These are phyloP conservation scores for Melanotaenia pygmaea DNA, from an alignment of 2,797 vertebrate genomes.

Conservation along the genomic window DNA sequence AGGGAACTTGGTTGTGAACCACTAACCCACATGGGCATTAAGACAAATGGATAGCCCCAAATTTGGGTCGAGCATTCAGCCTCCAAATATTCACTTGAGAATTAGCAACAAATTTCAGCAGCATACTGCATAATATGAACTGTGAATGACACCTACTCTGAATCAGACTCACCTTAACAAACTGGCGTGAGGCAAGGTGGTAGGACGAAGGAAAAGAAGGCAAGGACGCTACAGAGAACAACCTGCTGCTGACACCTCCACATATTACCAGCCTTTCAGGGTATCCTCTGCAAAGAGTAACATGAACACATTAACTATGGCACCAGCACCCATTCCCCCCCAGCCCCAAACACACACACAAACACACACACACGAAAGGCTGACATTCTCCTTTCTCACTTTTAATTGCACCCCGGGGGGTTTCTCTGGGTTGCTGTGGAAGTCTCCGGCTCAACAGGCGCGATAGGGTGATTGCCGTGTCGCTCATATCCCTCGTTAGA, in stretches of 20 bases:
- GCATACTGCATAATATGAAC: constrained; percentile 16
- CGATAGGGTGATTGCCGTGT: constrained; percentile 71
- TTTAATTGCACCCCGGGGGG: constrained; percentile 83
- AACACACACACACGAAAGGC: constrained; percentile 14
- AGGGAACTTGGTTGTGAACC: constrained; percentile 53
- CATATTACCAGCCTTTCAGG: constrained; percentile 74
- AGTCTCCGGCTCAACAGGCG: constrained; percentile 71
- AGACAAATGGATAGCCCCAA: constrained; percentile 59
- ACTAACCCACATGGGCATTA: constrained; percentile 67
- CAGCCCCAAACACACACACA: constrained; percentile 25
- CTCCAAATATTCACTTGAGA: constrained; percentile 45
- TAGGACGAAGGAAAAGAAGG: constrained; percentile 1
- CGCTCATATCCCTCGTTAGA: constrained; percentile 74
- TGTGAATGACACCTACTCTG: constrained; percentile 37
- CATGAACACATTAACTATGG: constrained; percentile 70
- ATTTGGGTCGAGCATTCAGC: constrained; percentile 58
- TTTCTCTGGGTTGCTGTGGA: constrained; percentile 71
- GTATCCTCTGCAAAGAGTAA: constrained; percentile 71
- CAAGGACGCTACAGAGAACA: constrained; percentile 42
- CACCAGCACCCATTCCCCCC: constrained; percentile 40
- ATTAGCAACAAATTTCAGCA: constrained; percentile 36
- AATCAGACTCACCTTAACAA: constrained; percentile 41
- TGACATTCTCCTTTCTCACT: constrained; percentile 83
- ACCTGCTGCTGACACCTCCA: constrained; percentile 65
- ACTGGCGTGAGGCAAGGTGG: constrained; percentile 28